These are phyloP conservation scores for Tachina grossa DNA, from an alignment of 2,888 invertebrate genomes.

Conservation along the genomic window DNA sequence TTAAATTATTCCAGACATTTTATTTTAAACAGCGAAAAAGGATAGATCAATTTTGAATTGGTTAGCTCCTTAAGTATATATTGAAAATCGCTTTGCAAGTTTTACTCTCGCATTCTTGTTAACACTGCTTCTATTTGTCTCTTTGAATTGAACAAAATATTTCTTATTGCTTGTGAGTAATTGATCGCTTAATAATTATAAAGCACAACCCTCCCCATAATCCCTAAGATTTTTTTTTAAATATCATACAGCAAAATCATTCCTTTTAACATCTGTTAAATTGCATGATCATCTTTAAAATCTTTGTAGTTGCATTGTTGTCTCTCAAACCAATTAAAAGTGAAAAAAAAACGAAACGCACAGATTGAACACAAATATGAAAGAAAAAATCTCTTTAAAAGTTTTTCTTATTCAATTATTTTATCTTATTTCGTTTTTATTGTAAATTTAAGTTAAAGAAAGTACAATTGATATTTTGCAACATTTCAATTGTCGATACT, in stretches of 20 bases:
- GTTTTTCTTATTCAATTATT: slow-evolving; percentile 22
- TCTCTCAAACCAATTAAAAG: slow-evolving; percentile 58
- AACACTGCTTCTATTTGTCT: too few species aligned
- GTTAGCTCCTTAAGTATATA: too few species aligned
- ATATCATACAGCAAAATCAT: neutral
- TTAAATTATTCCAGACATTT: too few species aligned
- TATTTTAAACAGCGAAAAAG: too few species aligned
- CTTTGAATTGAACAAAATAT: too few species aligned
- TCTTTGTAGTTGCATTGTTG: slow-evolving; percentile 51
- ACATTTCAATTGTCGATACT: slow-evolving; percentile 64
- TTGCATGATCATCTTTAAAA: slow-evolving; percentile 48
- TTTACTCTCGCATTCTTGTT: too few species aligned
- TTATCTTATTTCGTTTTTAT: neutral
- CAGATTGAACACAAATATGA: slow-evolving; percentile 14
- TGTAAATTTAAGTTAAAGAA: slow-evolving; percentile 52
- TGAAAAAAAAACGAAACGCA: slow-evolving; percentile 26
- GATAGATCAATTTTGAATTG: too few species aligned
- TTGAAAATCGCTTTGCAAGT: too few species aligned
- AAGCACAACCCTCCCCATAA: too few species aligned
- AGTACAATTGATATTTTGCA: slow-evolving; percentile 55
- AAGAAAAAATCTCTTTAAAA: slow-evolving; percentile 44
- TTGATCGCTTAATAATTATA: neutral
- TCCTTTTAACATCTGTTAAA: neutral
- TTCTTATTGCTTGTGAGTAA: neutral
- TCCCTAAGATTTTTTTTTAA: too few species aligned